phyloP scores from a whole-genome alignment of 2,797 vertebrate species.

The Anabas testudineus region DNA sequence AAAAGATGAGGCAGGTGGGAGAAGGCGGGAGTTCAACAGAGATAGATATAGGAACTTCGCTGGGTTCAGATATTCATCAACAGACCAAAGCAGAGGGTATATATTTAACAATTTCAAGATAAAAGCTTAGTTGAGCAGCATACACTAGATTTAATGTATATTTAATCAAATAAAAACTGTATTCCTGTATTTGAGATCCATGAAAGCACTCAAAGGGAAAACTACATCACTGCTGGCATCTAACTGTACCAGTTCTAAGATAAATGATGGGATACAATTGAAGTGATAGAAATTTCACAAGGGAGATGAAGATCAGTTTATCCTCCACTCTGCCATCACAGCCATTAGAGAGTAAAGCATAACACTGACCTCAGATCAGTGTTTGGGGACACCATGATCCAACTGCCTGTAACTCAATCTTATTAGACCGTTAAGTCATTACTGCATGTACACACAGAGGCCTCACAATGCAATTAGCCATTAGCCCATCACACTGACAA shows the following conservation, averaged over 20 bases:
- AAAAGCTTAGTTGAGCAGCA: conserved; percentile 40
- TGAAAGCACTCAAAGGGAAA: conserved; percentile 35
- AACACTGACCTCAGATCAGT: conserved; percentile 76
- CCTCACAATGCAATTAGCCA: conserved; percentile 83
- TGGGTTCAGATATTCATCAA: conserved; percentile 46
- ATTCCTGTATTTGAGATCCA: conserved; percentile 35
- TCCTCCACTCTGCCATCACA: conserved; percentile 53
- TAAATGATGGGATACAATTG: conserved; percentile 44
- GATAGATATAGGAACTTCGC: conserved; percentile 3
- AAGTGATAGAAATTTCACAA: conserved; percentile 38
- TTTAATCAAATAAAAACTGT: conserved; percentile 46
- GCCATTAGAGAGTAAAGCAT: conserved; percentile 64
- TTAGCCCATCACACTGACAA: conserved; percentile 83
- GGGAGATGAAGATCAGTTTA: conserved; percentile 64
- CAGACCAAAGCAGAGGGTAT: conserved; percentile 34
- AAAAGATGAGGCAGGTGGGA: conserved; percentile 23
- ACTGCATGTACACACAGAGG: conserved; percentile 79
- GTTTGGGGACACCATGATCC: conserved; percentile 71
- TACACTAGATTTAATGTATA: conserved; percentile 27
- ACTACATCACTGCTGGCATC: conserved; percentile 43
- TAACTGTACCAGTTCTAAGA: conserved; percentile 26
- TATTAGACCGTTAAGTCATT: conserved; percentile 85
- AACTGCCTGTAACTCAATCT: conserved; percentile 81
- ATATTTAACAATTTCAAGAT: conserved; percentile 34
- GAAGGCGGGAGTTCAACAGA: conserved; percentile 29